Base-by-base conservation (phyloP, 2,113 vertebrate species). In the Solea senegalensis region DNA sequence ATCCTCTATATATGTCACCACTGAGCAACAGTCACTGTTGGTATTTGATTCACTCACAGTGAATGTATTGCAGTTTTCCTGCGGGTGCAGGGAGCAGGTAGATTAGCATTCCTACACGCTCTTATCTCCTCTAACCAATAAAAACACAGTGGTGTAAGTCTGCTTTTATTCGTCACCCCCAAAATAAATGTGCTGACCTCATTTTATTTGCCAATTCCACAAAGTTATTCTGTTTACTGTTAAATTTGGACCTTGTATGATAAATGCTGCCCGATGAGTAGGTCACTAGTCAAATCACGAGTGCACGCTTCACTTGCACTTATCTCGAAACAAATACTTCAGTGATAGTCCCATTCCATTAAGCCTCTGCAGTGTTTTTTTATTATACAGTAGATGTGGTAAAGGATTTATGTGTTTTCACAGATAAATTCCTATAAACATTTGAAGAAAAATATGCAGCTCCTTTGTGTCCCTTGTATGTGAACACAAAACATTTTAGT, bases 401-500 rank as follows among this genome's bases (percentile, higher is more conserved):
- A 49, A 1, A 34, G 46, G 11, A 7, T 54, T 39, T 9, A 15
- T 41, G 27, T 57, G 11, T 13, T 16, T 57, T 40, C 56, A 9
- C 11, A 55, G 9, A 69, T 40, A 72, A 43, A 66, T 49, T 12
- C n/a, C 1, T 8, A 34, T 4, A 67, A 50, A 66, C 67, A 45
- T 65, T 63, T 59, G 66, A 54, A 16, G 16, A 43, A 14, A 64
- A 57, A 76, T 0, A 16, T 58, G 43, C 10, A 56, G 5, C 69
- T 40, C 14, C 53, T 44, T 14, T 10, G 28, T 69, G 51, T 43
- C 48, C 40, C 49, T 72, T 58, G 9, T 13, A 39, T 72, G 45
- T 39, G 51, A 74, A 45, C 48, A 28, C 27, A 68, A 58, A 57
- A 49, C n/a, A 65, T 62, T 66, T 53, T 50, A 44, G 49, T 65